Evolutionary conservation across 2,888 invertebrate species (phyloP), one percentile per base, ranked within the genome.

Genomic region (Ophion ventricosus): DNA sequence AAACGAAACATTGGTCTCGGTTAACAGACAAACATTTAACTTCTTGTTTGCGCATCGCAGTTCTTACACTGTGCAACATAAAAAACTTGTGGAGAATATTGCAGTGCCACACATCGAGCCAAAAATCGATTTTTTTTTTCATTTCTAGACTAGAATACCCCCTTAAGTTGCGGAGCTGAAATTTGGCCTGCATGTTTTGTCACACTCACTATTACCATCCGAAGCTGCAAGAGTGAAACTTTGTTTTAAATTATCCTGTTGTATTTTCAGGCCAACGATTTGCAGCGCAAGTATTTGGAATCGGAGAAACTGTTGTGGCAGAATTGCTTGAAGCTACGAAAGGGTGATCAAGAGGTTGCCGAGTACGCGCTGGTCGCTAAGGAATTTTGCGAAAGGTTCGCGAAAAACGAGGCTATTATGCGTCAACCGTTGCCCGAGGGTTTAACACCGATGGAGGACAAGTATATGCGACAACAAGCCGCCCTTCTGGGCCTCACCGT

Each of bases 351-450:
- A 61, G 61, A 85, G n/a, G 23, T 56, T 0, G 77, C 86, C 10
- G 88, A 88, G 40, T 94, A 94, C 84, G 89, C 90, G 29, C 87
- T 89, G 72, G 94, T 94, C 89, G 94, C 95, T 0, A 93, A 94
- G 61, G 92, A 92, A 26, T 92, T 95, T 56, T 94, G 95, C 43
- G 92, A 91, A 20, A 93, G 91, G 63, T 94, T 95, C 80, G 94
- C 94, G 82, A 89, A 92, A 11, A 94, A 94, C 90, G 85, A 81
- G 0, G 91, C 94, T 74, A 85, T 94, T 49, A 90, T 93, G 75
- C 94, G 94, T 80, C 92, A 95, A 59, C 92, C 93, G 23, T 90
- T 96, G 61, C 95, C 95, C 1, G 91, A 91, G 64, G 93, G 93
- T 11, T 90, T 95, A 2, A 94, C 93, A 87, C 82, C 90, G 1